These are phyloP conservation scores for Gymnothorax reevesii DNA, from an alignment of 2,797 vertebrate species.

Conservation along the genomic window DNA sequence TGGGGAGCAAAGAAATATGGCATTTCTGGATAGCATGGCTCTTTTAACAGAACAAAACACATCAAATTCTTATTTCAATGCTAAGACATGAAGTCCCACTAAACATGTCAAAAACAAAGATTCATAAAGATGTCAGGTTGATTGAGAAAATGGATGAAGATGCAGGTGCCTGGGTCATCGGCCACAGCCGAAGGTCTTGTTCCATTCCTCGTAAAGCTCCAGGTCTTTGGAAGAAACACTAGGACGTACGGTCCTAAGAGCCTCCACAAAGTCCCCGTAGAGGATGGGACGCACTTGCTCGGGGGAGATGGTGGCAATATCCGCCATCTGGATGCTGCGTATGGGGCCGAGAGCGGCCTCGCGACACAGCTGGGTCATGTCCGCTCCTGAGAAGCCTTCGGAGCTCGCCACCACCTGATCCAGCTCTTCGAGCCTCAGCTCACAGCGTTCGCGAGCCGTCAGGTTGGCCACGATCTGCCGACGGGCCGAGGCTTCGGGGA, in stretches of 20 bases:
- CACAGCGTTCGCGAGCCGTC: conserved; percentile 83
- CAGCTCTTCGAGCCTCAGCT: conserved; percentile 76
- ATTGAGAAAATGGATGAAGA: background rate
- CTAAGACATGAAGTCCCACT: background rate
- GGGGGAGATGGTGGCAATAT: conserved; percentile 85
- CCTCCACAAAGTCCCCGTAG: conserved; percentile 85
- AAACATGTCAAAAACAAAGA: background rate
- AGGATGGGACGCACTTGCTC: conserved; percentile 89
- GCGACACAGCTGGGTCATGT: conserved; percentile 93
- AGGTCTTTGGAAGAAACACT: conserved; percentile 87
- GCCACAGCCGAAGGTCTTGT: conserved; percentile 90
- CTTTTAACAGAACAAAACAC: background rate
- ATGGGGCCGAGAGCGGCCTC: conserved; percentile 96
- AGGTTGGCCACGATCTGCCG: conserved; percentile 83
- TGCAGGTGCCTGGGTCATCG: conserved; percentile 59
- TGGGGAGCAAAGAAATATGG: background rate
- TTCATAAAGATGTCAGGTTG: background rate
- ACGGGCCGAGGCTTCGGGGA: conserved; percentile 84
- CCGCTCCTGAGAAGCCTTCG: conserved; percentile 90
- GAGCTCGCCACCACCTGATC: conserved; percentile 75
- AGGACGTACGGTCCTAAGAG: conserved; percentile 85
- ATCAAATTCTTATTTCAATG: background rate
- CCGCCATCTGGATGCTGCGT: conserved; percentile 82
- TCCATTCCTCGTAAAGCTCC: conserved; percentile 92
- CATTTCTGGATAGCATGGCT: background rate